Evolutionary conservation across 2,797 vertebrate genomes (phyloP), one percentile per base, ranked within the genome.

Genomic region (Crax fasciolata): DNA sequence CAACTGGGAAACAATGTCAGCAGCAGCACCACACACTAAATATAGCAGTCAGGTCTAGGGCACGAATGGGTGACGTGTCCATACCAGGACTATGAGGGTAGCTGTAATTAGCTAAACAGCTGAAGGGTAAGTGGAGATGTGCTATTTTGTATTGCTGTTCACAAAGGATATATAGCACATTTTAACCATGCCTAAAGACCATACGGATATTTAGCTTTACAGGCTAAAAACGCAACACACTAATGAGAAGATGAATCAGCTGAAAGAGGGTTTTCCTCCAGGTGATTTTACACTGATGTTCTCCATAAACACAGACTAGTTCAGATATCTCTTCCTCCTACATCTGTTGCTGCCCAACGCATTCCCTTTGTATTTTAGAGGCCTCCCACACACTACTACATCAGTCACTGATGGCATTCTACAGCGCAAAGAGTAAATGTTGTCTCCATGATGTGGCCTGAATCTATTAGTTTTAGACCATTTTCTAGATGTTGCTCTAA

Each of bases 11-110:
- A 83, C 27, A 23, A 28, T 0, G 0, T 20, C 57, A 77, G 9
- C 11, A 30, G 2, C 39, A 28, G 6, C 38, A 32, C 8, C 48
- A 27, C 5, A 39, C 4, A 23, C 13, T 25, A 11, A n/a, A 81
- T 75, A 25, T 3, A 87, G 5, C 25, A 20, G 35, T 2, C 2
- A 38, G 9, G 18, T 61, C 49, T 52, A 65, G 46, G 39, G 24
- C 59, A 83, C 43, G 55, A 73, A 23, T 0, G 2, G 13, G 59
- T 55, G 44, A 25, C 1, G 1, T 2, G 23, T 5, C n/a, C 43
- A 35, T 27, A n/a, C 1, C 44, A 39, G 21, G 57, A n/a, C 39
- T 80, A 11, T 43, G 39, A 57, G 48, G 52, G 49, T 13, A 58
- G 8, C 0, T 63, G 23, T 14, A 25, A 61, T 52, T 7, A 68